A percentile compares a stretch with the other conserved stretches of the same genome.
Conservation (phyloP, 2,797 vertebrate genomes). For the Pseudotriccus pelzelni region DNA sequence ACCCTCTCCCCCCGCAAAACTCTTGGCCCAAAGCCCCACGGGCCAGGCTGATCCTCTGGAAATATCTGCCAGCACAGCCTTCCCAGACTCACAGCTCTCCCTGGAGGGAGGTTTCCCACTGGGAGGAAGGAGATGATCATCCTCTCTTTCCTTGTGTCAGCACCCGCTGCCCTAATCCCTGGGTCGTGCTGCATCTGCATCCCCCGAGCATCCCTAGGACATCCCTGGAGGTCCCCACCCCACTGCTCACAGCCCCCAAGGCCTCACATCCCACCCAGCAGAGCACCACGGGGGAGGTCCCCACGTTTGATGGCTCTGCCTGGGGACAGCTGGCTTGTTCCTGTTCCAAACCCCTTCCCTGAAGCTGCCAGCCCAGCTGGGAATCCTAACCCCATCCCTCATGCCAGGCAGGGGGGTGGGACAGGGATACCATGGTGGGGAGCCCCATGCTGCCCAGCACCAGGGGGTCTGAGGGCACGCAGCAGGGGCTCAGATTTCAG, state of each 20-base stretch:
- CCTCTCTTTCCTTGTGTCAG: background rate
- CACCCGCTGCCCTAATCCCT: background rate
- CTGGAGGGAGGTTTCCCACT: background rate
- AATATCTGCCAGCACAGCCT: background rate
- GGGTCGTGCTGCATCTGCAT: fast-evolving
- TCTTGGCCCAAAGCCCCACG: background rate
- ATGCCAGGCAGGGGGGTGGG: fast-evolving
- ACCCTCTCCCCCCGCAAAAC: background rate
- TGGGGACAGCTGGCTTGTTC: background rate
- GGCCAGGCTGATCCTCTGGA: background rate
- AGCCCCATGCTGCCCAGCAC: background rate
- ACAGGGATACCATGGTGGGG: fast-evolving
- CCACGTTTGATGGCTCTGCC: background rate
- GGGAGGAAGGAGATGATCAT: background rate
- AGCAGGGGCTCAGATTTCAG: background rate
- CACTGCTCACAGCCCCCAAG: fast-evolving
- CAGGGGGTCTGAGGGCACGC: background rate
- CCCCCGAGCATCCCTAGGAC: background rate
- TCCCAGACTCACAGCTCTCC: background rate
- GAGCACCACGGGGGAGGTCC: background rate
- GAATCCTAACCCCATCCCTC: background rate
- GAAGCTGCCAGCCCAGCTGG: background rate
- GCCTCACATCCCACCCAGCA: fast-evolving
- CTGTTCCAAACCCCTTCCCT: background rate
- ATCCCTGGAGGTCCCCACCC: background rate